These are phyloP conservation scores for Melanostoma mellinum DNA, from an alignment of 2,888 invertebrate species.

Conservation along the genomic window DNA sequence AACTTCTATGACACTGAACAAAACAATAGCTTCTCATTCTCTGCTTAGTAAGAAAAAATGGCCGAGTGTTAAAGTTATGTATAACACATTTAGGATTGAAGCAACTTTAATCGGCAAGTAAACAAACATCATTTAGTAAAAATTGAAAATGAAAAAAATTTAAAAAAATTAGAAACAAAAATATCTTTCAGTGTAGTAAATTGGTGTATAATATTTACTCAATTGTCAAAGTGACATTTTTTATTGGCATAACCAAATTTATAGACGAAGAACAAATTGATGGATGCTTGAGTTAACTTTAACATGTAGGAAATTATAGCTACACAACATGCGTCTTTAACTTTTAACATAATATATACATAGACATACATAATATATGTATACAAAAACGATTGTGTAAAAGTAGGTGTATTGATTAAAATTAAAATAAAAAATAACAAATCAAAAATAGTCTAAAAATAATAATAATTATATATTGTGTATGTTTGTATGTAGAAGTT, in stretches of 20 bases:
- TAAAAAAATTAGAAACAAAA: neutral
- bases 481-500: constrained; percentile 60
- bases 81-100: too few species aligned
- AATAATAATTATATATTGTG: constrained; percentile 30
- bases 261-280: constrained; percentile 57
- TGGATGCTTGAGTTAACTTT: constrained; percentile 60
- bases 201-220: constrained; percentile 36
- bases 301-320: constrained; percentile 21
- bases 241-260: constrained; percentile 67
- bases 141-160: too few species aligned
- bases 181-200: constrained; percentile 30
- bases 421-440: constrained; percentile 39
- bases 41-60: too few species aligned
- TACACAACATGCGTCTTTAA: constrained; percentile 34
- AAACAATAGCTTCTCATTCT: neutral
- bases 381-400: constrained; percentile 30
- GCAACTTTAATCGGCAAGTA: too few species aligned
- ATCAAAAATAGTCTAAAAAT: constrained; percentile 66
- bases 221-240: constrained; percentile 51
- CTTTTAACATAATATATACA: constrained; percentile 40
- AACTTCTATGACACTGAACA: constrained; percentile 5
- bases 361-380: constrained; percentile 27
- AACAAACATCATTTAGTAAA: too few species aligned
- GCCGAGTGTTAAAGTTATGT: too few species aligned
- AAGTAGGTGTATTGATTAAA: constrained; percentile 15